phyloP scores from a whole-genome alignment of 2,797 vertebrate genomes.

The Phaenicophaeus curvirostris region DNA sequence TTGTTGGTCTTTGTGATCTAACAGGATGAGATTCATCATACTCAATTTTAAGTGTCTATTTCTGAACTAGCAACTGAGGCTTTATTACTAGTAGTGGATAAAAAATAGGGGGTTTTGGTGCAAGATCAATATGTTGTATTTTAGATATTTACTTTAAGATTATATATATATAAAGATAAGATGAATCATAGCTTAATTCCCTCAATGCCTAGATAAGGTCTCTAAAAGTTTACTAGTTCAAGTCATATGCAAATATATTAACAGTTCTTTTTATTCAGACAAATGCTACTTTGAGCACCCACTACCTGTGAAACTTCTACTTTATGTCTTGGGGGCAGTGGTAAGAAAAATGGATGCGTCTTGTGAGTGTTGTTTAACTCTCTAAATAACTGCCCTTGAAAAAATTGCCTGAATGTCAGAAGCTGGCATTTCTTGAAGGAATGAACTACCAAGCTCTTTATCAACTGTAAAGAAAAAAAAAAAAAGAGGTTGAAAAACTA shows the following conservation, averaged over 20 bases:
- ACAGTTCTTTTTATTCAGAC: background rate
- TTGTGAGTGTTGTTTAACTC: background rate
- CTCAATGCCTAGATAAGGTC: background rate
- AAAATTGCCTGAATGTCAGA: background rate
- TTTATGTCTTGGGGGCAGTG: background rate
- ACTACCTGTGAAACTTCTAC: background rate
- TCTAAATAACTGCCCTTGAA: background rate
- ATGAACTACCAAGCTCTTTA: background rate
- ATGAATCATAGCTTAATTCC: background rate
- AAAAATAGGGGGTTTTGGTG: background rate
- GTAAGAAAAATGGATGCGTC: background rate
- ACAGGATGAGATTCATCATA: background rate
- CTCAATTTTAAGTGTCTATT: background rate
- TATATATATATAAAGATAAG: background rate
- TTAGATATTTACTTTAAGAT: background rate
- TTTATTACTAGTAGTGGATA: background rate
- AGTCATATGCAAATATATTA: background rate
- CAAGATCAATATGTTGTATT: background rate
- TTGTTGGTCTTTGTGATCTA: background rate
- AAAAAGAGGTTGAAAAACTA: background rate
- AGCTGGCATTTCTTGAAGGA: background rate
- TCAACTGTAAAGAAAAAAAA: background rate
- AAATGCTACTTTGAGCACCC: background rate
- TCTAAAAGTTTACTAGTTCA: background rate
- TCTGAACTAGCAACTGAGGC: background rate